Evolutionary conservation across 2,113 vertebrate genomes (phyloP).

Genomic region (Corynorhinus townsendii): DNA sequence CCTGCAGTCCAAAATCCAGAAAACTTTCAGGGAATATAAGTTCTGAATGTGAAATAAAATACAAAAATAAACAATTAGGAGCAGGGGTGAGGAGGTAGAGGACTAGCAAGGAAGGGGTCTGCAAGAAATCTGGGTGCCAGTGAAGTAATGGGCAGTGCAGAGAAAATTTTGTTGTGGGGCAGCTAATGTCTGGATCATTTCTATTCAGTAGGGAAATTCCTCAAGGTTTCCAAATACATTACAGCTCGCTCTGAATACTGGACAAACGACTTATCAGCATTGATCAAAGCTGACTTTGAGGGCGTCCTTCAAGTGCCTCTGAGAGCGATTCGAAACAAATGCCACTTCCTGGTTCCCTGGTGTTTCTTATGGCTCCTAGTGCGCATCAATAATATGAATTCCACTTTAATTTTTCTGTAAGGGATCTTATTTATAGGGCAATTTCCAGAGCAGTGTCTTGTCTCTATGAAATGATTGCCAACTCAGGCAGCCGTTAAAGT

Average conservation of each 20-base stretch:
- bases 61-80: background rate
- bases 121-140: background rate
- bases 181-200: slow-evolving; percentile 55
- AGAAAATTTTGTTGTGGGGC: background rate
- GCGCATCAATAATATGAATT: slow-evolving; percentile 86
- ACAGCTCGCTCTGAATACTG: slow-evolving; percentile 40
- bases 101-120: background rate
- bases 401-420: slow-evolving; percentile 86
- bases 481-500: slow-evolving; percentile 82
- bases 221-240: slow-evolving; percentile 75
- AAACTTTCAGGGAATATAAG: background rate
- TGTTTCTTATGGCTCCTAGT: slow-evolving; percentile 76
- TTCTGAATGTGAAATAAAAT: background rate
- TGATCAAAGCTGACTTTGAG: slow-evolving; percentile 79
- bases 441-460: slow-evolving; percentile 82
- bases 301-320: slow-evolving; percentile 77
- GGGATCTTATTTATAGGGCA: slow-evolving; percentile 86
- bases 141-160: slow-evolving; percentile 24
- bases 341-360: slow-evolving; percentile 70
- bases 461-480: slow-evolving; percentile 85
- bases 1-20: background rate
- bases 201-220: slow-evolving; percentile 64
- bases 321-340: slow-evolving; percentile 79
- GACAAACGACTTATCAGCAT: slow-evolving; percentile 68
- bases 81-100: fast-evolving